Conservation (phyloP, 2,797 vertebrate species). For the Jordanella pulchra region DNA sequence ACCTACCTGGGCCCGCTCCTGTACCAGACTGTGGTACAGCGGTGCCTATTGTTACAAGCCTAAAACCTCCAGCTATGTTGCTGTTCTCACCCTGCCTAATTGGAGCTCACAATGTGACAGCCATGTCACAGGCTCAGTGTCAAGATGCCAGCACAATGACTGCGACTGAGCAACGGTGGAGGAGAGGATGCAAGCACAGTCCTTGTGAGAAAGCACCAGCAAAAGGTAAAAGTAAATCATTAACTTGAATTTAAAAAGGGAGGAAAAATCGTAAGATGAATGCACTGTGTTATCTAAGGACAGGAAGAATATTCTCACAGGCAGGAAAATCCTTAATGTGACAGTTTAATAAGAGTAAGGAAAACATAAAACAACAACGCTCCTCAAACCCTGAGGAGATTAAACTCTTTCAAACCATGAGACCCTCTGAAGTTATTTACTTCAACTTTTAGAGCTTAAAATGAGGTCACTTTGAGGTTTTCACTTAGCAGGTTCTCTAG, state of each 20-base stretch:
- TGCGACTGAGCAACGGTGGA: slow-evolving; percentile 53
- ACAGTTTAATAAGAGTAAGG: slow-evolving; percentile 20
- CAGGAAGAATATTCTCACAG: slow-evolving; percentile 15
- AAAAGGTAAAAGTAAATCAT: slow-evolving; percentile 8
- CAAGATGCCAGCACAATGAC: slow-evolving; percentile 66
- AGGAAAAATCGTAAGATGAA: slow-evolving; percentile 13
- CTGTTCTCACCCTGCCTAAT: slow-evolving; percentile 71
- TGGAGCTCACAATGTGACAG: slow-evolving; percentile 73
- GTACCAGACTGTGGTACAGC: slow-evolving; percentile 52
- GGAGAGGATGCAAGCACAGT: slow-evolving; percentile 45
- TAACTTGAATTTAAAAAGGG: slow-evolving; percentile 5
- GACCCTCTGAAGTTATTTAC: slow-evolving; percentile 18
- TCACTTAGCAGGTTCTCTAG: slow-evolving; percentile 13
- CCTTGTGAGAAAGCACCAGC: slow-evolving; percentile 51
- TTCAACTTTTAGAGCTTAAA: slow-evolving; percentile 29
- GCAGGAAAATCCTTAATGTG: slow-evolving; percentile 29
- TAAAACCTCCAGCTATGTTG: slow-evolving; percentile 52
- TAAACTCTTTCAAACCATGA: slow-evolving; percentile 19
- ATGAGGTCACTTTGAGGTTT: slow-evolving; percentile 22
- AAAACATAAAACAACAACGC: slow-evolving; percentile 11
- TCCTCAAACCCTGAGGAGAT: slow-evolving; percentile 9
- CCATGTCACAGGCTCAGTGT: slow-evolving; percentile 68
- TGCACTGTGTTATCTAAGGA: slow-evolving; percentile 36
- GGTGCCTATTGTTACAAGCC: slow-evolving; percentile 58
- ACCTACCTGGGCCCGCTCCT: slow-evolving; percentile 42